phyloP scores from a whole-genome alignment of 2,113 vertebrate species.

The Pollimyrus isidori region DNA sequence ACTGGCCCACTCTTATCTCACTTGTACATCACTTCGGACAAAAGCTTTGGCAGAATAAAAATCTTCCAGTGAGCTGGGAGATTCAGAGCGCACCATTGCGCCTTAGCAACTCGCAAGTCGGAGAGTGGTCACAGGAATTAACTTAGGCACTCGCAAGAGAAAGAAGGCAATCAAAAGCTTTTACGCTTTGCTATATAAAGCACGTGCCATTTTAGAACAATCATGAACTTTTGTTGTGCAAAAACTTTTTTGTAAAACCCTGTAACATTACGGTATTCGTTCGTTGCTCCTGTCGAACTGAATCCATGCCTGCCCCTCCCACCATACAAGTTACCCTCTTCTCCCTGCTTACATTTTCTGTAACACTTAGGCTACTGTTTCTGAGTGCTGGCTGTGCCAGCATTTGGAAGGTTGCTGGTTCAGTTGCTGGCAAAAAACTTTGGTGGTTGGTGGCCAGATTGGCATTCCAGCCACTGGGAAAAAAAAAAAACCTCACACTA shows the following conservation, averaged over 20 bases:
- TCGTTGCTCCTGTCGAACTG: neutral
- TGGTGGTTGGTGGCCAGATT: no score
- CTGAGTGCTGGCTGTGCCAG: no score
- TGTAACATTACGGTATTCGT: neutral
- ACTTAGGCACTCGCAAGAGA: neutral
- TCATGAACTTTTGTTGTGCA: neutral
- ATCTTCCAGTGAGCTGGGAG: neutral
- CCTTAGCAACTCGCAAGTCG: neutral
- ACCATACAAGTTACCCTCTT: neutral
- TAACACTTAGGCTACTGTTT: slow-evolving; percentile 67
- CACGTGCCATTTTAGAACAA: neutral
- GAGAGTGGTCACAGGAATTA: neutral
- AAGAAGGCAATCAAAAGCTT: neutral
- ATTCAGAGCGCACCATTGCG: neutral
- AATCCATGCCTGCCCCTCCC: neutral
- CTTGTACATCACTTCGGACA: neutral
- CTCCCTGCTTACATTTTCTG: slow-evolving; percentile 45
- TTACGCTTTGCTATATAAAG: neutral
- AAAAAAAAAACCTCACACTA: no score
- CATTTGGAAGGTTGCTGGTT: no score
- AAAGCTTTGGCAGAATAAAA: neutral
- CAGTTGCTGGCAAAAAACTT: neutral
- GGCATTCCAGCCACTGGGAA: no score
- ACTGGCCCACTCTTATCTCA: neutral
- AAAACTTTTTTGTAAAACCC: neutral